phyloP scores from a whole-genome alignment of 2,797 vertebrate species.

The Acipenser transmontanus region DNA sequence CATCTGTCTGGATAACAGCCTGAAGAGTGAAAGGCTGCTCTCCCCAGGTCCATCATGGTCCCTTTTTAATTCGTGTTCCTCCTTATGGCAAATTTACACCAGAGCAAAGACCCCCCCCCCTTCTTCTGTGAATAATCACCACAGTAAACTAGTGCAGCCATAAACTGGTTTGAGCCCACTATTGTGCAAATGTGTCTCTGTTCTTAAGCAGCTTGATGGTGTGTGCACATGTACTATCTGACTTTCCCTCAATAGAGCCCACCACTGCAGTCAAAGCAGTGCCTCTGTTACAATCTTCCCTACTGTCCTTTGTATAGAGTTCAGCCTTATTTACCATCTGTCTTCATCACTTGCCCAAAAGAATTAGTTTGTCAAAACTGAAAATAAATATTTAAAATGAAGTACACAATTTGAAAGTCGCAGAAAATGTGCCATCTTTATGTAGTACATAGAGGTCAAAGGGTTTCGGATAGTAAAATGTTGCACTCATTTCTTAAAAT shows the following conservation, averaged over 20 bases:
- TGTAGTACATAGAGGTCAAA: too few species aligned
- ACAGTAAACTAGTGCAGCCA: conserved; percentile 18
- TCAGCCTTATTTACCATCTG: neutral
- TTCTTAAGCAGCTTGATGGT: conserved; percentile 50
- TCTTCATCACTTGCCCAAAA: neutral
- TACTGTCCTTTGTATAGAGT: conserved; percentile 1
- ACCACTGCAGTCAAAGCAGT: conserved; percentile 17
- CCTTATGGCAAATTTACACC: conserved; percentile 23
- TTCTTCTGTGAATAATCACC: conserved; percentile 54
- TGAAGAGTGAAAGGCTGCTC: too few species aligned
- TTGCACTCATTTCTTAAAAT: too few species aligned
- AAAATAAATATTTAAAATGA: too few species aligned
- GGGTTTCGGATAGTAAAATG: too few species aligned
- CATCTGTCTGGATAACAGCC: too few species aligned
- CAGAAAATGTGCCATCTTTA: too few species aligned
- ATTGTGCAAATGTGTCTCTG: conserved; percentile 54
- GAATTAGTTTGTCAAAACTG: neutral
- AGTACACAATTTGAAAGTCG: too few species aligned
- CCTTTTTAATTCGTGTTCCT: too few species aligned
- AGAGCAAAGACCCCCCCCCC: conserved; percentile 37
- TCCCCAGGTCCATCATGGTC: too few species aligned
- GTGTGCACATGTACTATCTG: conserved; percentile 37
- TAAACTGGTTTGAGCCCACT: conserved; percentile 6
- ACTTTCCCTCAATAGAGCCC: conserved; percentile 21
- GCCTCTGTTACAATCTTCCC: conserved; percentile 20